Evolutionary conservation across 2,888 invertebrate species (phyloP).

Genomic region (Spisula subtruncata): DNA sequence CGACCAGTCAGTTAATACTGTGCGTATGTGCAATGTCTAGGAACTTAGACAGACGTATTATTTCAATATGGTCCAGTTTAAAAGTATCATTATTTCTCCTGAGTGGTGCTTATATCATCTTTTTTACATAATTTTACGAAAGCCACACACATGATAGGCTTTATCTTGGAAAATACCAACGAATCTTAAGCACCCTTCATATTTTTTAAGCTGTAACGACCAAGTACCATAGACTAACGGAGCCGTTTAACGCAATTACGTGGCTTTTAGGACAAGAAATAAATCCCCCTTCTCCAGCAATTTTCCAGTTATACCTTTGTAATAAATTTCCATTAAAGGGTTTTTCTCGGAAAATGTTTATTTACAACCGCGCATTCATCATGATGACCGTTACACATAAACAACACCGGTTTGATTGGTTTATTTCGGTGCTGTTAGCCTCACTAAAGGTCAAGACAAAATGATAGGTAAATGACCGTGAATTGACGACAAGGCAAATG

Average conservation of each 20-base stretch:
- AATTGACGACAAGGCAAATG: not conserved
- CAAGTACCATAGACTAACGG: not conserved
- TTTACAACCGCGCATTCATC: not conserved
- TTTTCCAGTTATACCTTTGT: not conserved
- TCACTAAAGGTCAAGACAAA: not conserved
- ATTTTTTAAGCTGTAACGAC: not conserved
- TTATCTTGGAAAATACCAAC: not conserved
- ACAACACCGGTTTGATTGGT: not conserved
- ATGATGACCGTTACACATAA: not conserved
- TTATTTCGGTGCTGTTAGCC: not conserved
- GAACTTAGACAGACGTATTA: no score
- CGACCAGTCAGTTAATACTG: no score
- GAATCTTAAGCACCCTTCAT: not conserved
- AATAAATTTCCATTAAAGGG: conserved; percentile 9
- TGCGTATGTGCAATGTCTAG: no score
- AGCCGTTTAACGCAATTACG: not conserved
- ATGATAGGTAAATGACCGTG: not conserved
- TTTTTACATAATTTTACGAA: not conserved
- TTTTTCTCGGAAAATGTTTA: not conserved
- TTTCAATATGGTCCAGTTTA: not conserved
- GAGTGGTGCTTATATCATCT: not conserved
- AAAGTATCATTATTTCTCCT: not conserved
- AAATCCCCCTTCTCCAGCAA: not conserved
- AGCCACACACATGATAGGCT: not conserved
- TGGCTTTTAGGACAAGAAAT: not conserved